Base-by-base conservation (phyloP, 53 echinoderm and acorn worm genomes). In the Apostichopus leukothele region DNA sequence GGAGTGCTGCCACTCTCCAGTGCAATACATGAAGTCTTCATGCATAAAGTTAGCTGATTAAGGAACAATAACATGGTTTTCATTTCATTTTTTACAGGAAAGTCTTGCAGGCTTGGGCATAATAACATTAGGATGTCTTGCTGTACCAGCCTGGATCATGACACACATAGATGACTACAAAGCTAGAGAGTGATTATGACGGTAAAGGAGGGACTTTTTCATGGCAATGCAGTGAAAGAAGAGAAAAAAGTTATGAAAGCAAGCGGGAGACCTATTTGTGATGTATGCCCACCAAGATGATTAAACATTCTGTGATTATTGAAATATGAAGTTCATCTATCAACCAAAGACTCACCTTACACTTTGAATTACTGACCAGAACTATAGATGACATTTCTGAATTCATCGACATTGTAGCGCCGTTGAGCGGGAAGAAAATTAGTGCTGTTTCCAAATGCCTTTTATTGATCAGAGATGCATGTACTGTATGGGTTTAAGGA, bases 141-240 rank as follows among this genome's bases (percentile, higher is more conserved):
- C 87, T 13, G 16, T 96, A 20, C 96, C 96, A 8, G 92, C 91
- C 71, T 96, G 92, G 90, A 91, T 96, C 88, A 91, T 96, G 93
- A 88, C 94, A n/a, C 96, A 96, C 75, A 89, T 96, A 53, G 94
- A 94, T 16, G 86, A 76, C 80, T 96, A 96, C 94, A 96, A 94
- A 86, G 61, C 89, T 14, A 87, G 94, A 50, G 95, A 95, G 54
- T 57, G 75, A 83, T 87, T 57, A 57, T 57, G 10, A 14, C 14
- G 14, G 20, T 14, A 71, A n/a, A 16, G 20, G 71, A 71, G n/a
- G 18, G 71, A 18, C 6, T 13, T n/a, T 19, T 19, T n/a, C 13
- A 1, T 18, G 18, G 18, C n/a, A 19, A 71, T 71, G 71, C 71
- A 71, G 71, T 71, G 18, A 18, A 71, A 71, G 71, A 18, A 18